Conservation (phyloP, 2,113 vertebrate genomes). For the Brachirus orientalis region DNA sequence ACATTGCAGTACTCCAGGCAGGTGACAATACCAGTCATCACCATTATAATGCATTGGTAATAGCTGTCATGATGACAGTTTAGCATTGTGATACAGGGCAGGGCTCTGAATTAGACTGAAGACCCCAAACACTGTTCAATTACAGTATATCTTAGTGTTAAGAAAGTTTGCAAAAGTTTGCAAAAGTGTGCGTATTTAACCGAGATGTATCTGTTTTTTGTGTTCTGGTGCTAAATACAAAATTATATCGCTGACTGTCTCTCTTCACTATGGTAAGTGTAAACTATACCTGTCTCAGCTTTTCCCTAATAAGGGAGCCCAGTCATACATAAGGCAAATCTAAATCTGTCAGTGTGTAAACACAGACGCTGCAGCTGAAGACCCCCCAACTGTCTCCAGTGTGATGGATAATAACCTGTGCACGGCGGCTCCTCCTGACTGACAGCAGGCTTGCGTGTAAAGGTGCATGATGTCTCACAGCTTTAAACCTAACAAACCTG, state of each 20-base stretch:
- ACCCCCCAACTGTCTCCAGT: constrained; percentile 40
- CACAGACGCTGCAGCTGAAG: constrained; percentile 51
- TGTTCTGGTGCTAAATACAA: too few relatives aligned
- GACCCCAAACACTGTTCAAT: constrained; percentile 3
- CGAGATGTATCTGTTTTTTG: constrained; percentile 8
- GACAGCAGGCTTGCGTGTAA: constrained; percentile 76
- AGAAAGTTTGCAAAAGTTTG: constrained; percentile 1
- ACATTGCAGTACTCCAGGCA: constrained; percentile 76
- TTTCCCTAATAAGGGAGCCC: neutral
- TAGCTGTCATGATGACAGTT: constrained; percentile 57
- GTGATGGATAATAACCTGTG: constrained; percentile 50
- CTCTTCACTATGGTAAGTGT: neutral
- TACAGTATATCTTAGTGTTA: constrained; percentile 22
- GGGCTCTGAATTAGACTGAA: constrained; percentile 13
- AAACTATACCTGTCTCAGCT: constrained; percentile 16
- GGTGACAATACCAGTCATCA: constrained; percentile 77
- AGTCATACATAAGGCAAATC: constrained; percentile 20
- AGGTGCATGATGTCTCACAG: constrained; percentile 63
- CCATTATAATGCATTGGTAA: constrained; percentile 63
- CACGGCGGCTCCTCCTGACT: constrained; percentile 45
- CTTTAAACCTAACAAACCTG: constrained; percentile 65
- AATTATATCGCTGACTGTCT: too few relatives aligned
- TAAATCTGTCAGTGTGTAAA: constrained; percentile 27
- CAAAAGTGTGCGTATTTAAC: too few relatives aligned
- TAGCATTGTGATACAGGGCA: constrained; percentile 24